phyloP scores from a whole-genome alignment of 1,140 invertebrate species.

The Cyclina sinensis region DNA sequence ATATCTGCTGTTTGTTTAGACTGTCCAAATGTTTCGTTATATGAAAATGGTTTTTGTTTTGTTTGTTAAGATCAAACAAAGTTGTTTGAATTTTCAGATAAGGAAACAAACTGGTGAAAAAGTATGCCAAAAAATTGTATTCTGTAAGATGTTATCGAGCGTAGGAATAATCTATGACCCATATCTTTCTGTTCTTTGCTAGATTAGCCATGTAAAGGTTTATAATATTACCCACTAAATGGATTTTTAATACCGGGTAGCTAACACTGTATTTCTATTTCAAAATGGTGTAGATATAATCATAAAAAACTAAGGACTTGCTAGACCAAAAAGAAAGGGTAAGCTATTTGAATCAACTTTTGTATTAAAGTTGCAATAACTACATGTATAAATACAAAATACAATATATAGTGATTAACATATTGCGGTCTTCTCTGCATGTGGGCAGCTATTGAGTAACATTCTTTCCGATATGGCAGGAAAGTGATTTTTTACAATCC shows the following conservation, averaged over 20 bases:
- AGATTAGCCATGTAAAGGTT: slow-evolving; percentile 44
- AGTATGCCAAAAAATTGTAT: slow-evolving; percentile 52
- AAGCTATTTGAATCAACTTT: too few species aligned
- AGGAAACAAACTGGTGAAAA: neutral
- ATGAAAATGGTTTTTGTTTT: slow-evolving; percentile 31
- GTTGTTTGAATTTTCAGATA: slow-evolving; percentile 41
- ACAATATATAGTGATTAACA: too few species aligned
- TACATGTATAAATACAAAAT: too few species aligned
- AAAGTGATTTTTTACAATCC: too few species aligned
- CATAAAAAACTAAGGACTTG: slow-evolving; percentile 6
- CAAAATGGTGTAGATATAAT: neutral
- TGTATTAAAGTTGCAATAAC: too few species aligned
- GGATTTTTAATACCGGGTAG: neutral
- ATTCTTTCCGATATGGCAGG: too few species aligned
- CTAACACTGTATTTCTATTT: neutral
- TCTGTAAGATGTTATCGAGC: neutral
- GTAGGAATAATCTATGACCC: slow-evolving; percentile 44
- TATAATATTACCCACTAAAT: neutral
- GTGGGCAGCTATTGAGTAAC: too few species aligned
- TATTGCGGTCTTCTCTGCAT: too few species aligned
- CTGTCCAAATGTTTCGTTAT: neutral
- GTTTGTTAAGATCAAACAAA: slow-evolving; percentile 44
- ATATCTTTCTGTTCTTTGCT: slow-evolving; percentile 53
- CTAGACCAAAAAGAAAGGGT: neutral
- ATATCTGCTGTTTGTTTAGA: neutral